Conservation (phyloP, 2,797 vertebrate species). For the Xenopus petersii region DNA sequence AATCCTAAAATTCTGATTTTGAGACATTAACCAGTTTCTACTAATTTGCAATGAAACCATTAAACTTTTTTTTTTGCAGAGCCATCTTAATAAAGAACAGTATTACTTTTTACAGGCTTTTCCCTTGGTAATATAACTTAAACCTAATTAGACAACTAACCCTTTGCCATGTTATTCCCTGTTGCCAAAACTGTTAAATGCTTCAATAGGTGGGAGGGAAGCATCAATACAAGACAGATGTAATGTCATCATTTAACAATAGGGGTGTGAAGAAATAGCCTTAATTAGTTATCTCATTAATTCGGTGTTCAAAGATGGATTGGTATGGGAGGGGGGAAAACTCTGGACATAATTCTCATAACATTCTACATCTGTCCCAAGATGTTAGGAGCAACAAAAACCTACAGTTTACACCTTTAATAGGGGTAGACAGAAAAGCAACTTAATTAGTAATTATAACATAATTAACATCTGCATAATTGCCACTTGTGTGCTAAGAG, state of each 20-base stretch:
- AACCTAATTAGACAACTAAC: slow-evolving; percentile 75
- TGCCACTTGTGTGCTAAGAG: slow-evolving; percentile 12
- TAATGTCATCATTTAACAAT: slow-evolving; percentile 72
- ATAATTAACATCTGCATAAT: slow-evolving; percentile 50
- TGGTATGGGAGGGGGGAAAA: slow-evolving; percentile 31
- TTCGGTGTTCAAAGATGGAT: slow-evolving; percentile 53
- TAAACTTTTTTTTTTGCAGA: slow-evolving; percentile 39
- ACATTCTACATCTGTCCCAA: slow-evolving; percentile 58
- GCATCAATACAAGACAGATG: slow-evolving; percentile 76
- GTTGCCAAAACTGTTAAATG: slow-evolving; percentile 78
- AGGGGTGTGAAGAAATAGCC: slow-evolving; percentile 78
- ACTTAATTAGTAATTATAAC: slow-evolving; percentile 55
- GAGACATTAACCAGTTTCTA: no score
- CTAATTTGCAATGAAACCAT: neutral
- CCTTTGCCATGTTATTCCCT: slow-evolving; percentile 72
- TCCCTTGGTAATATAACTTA: slow-evolving; percentile 74
- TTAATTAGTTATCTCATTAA: slow-evolving; percentile 78
- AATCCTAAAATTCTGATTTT: no score
- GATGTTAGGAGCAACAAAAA: slow-evolving; percentile 51
- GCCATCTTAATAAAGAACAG: slow-evolving; percentile 30
- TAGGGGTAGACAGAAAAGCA: slow-evolving; percentile 50
- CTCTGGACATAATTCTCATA: slow-evolving; percentile 56
- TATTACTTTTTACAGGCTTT: slow-evolving; percentile 71
- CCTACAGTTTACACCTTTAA: slow-evolving; percentile 58
- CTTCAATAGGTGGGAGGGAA: slow-evolving; percentile 67